A percentile compares a stretch with the other conserved stretches of the same genome.
Conservation (phyloP, 2,113 vertebrate species). For the Eulemur macaco region DNA sequence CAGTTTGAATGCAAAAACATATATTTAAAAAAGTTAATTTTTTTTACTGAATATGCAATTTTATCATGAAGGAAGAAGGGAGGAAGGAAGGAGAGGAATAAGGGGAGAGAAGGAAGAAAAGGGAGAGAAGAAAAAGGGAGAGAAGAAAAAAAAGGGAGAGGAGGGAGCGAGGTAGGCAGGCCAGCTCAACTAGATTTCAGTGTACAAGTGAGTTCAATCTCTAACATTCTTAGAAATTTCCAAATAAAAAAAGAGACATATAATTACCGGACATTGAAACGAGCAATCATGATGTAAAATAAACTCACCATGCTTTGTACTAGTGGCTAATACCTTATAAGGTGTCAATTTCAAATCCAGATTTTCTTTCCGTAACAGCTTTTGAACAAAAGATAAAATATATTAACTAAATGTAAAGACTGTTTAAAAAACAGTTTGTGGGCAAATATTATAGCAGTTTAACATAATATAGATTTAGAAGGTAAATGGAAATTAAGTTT, state of each 20-base stretch:
- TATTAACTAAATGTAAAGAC: not conserved
- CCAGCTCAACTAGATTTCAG: not conserved
- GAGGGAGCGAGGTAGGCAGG: not conserved
- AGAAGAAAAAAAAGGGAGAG: not conserved
- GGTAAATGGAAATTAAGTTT: not conserved
- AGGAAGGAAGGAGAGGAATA: not conserved
- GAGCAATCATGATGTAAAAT: not conserved
- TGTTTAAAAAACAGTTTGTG: not conserved
- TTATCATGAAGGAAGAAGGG: not conserved
- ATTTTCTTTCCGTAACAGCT: conserved; percentile 98
- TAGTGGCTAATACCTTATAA: conserved; percentile 98
- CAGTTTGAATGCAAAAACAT: not conserved
- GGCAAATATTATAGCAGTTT: not conserved
- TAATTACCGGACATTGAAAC: not conserved
- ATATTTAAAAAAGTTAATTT: not conserved
- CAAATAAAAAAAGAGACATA: not conserved
- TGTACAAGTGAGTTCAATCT: not conserved
- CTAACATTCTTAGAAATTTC: not conserved
- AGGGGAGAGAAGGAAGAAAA: too few species aligned
- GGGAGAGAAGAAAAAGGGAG: not conserved
- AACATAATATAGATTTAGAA: not conserved
- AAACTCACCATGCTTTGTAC: conserved; percentile 95
- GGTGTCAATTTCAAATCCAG: conserved; percentile 97
- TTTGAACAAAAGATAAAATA: conserved; percentile 53
- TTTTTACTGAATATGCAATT: not conserved